These are phyloP conservation scores for Pipistrellus pipistrellus DNA, from an alignment of 2,797 vertebrate species.

Conservation along the genomic window DNA sequence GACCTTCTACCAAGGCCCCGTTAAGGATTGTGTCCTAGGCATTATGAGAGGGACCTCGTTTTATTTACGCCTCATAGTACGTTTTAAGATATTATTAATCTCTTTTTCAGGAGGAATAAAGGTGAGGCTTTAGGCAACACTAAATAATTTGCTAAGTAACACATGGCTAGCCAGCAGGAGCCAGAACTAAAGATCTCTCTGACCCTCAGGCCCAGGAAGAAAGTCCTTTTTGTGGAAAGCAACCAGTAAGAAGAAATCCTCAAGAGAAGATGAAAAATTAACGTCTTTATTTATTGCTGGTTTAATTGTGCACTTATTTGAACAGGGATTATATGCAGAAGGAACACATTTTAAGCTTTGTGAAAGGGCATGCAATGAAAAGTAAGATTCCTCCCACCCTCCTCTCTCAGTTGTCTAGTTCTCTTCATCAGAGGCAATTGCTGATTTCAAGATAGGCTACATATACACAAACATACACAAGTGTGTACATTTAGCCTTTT, in stretches of 20 bases:
- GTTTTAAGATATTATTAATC: constrained; percentile 32
- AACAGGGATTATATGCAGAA: constrained; percentile 30
- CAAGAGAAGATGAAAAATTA: constrained; percentile 28
- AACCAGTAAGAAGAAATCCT: constrained; percentile 41
- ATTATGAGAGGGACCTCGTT: background rate
- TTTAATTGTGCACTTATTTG: constrained; percentile 25
- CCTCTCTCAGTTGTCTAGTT: background rate
- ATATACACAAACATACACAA: background rate
- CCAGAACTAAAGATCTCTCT: constrained; percentile 2
- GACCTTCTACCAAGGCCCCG: background rate
- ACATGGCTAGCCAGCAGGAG: background rate
- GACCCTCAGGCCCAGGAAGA: background rate
- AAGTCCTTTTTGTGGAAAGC: constrained; percentile 49
- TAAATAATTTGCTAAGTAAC: constrained; percentile 17
- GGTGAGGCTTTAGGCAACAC: background rate
- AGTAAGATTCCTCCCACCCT: background rate
- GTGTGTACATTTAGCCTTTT: background rate
- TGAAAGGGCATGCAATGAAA: constrained; percentile 40
- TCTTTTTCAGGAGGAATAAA: background rate
- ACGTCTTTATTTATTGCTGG: background rate
- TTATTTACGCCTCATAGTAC: constrained; percentile 41
- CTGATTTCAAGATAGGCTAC: background rate
- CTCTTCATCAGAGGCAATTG: background rate
- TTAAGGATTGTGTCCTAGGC: background rate
- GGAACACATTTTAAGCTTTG: constrained; percentile 53